These are phyloP conservation scores for Vidua macroura DNA, from an alignment of 2,113 vertebrate species.

Conservation along the genomic window DNA sequence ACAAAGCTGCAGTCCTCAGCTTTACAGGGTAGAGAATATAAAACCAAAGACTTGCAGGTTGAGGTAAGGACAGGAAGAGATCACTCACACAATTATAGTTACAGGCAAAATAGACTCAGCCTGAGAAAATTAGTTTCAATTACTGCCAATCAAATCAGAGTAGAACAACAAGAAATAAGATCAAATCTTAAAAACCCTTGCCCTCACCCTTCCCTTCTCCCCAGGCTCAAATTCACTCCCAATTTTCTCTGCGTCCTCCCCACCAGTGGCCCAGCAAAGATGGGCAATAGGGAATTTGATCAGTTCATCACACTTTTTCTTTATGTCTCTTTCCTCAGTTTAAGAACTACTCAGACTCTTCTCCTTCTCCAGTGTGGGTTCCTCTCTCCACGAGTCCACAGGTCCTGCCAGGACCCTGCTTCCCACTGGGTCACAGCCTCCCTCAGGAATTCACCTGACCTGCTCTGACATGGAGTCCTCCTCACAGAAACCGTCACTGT, in stretches of 20 bases:
- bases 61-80: not conserved
- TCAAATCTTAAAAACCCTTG: not conserved
- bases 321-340: not conserved
- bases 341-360: not conserved
- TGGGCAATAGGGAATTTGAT: not conserved
- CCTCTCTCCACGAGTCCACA: accelerated
- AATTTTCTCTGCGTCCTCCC: not conserved
- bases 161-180: not conserved
- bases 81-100: not conserved
- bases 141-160: not conserved
- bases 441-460: accelerated
- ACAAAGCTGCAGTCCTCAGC: not conserved
- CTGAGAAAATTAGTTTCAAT: not conserved
- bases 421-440: not conserved
- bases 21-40: not conserved
- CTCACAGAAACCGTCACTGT: not conserved
- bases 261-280: accelerated
- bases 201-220: not conserved
- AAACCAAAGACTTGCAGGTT: not conserved
- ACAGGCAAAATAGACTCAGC: not conserved
- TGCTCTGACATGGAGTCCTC: not conserved
- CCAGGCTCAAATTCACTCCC: not conserved
- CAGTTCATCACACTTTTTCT: not conserved
- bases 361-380: not conserved
- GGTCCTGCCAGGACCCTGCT: not conserved